Conservation (phyloP, 2,113 vertebrate species). For the Nansenia antarctica region DNA sequence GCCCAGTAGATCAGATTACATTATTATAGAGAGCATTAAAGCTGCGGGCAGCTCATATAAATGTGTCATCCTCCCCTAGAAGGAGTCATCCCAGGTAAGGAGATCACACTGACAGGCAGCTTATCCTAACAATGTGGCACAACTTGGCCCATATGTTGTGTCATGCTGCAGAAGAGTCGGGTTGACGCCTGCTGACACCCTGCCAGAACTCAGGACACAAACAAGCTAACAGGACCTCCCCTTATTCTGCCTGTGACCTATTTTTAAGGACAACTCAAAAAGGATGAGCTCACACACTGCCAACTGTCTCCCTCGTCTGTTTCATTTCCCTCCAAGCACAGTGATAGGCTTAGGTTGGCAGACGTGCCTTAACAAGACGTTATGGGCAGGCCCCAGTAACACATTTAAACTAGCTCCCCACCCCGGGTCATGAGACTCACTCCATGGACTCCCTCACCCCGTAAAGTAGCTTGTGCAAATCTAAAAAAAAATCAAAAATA, state of each 20-base stretch:
- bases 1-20: slow-evolving; percentile 31
- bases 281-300: slow-evolving; percentile 42
- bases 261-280: slow-evolving; percentile 54
- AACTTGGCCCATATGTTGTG: slow-evolving; percentile 32
- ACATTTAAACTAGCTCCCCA: background rate
- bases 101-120: slow-evolving; percentile 29
- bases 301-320: slow-evolving; percentile 36
- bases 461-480: background rate
- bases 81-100: slow-evolving; percentile 59
- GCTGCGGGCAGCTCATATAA: slow-evolving; percentile 14
- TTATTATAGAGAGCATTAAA: slow-evolving; percentile 23
- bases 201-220: slow-evolving; percentile 20
- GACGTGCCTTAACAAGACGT: slow-evolving; percentile 63
- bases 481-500: no score
- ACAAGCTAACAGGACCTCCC: slow-evolving; percentile 25
- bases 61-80: slow-evolving; percentile 35
- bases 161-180: slow-evolving; percentile 29
- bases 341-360: slow-evolving; percentile 57
- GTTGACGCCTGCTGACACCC: slow-evolving; percentile 14
- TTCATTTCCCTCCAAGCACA: slow-evolving; percentile 55
- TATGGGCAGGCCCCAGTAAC: background rate
- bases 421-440: background rate
- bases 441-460: background rate
- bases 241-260: slow-evolving; percentile 59
- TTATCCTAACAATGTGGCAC: slow-evolving; percentile 45